phyloP scores from a whole-genome alignment of 2,797 vertebrate species.

The Alexandromys oeconomus region DNA sequence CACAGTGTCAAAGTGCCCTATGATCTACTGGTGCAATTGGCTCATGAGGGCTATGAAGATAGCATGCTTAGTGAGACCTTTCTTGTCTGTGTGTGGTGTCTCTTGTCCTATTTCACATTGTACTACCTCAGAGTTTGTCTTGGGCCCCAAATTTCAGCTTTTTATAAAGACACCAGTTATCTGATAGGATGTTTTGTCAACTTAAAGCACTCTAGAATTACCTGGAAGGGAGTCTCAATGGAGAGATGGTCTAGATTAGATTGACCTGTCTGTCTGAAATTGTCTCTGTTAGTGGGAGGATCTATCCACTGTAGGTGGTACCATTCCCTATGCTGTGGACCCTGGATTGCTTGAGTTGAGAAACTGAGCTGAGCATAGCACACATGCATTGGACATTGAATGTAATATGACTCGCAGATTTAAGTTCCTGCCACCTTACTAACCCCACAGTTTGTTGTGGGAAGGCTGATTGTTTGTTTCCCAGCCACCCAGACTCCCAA shows the following conservation, averaged over 20 bases:
- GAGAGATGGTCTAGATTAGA: neutral
- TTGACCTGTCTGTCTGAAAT: neutral
- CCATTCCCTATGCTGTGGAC: neutral
- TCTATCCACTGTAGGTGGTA: neutral
- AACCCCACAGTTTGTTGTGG: too few relatives aligned
- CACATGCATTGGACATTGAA: neutral
- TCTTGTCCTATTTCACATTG: neutral
- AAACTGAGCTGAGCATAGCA: neutral
- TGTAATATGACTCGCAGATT: neutral
- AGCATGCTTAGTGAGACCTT: neutral
- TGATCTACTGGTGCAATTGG: neutral
- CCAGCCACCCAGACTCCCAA: too few relatives aligned
- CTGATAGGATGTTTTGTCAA: neutral
- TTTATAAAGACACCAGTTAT: neutral
- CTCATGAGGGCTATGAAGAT: neutral
- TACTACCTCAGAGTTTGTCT: neutral
- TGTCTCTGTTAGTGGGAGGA: neutral
- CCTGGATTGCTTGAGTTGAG: neutral
- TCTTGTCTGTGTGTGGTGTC: neutral
- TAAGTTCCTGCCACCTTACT: neutral
- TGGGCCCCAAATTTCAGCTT: neutral
- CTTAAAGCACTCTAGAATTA: neutral
- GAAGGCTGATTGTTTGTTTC: too few relatives aligned
- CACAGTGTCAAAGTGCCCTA: too few relatives aligned
- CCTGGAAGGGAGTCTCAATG: neutral